These are phyloP conservation scores for Pseudolaguvia tuberculata DNA, from an alignment of 2,113 vertebrate species.

Conservation along the genomic window DNA sequence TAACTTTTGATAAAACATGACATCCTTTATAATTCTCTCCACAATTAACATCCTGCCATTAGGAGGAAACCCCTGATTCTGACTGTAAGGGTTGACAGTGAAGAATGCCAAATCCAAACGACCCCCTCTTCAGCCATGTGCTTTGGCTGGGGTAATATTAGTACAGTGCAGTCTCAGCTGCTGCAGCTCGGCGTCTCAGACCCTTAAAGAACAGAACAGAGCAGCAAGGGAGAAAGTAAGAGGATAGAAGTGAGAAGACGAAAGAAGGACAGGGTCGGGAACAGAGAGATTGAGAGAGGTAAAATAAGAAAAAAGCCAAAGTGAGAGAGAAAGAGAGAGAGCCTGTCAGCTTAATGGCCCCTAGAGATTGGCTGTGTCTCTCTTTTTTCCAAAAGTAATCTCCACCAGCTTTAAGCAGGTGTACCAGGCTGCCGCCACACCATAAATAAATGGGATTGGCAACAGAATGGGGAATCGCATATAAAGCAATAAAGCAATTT, in stretches of 20 bases:
- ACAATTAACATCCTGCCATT: conserved; percentile 22
- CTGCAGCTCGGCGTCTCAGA: conserved; percentile 22
- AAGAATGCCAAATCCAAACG: conserved; percentile 45
- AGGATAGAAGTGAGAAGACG: conserved; percentile 25
- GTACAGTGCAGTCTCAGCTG: conserved; percentile 40
- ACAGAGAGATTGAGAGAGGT: conserved; percentile 34
- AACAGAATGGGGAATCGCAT: conserved; percentile 65
- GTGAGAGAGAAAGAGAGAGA: conserved; percentile 44
- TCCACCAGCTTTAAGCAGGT: conserved; percentile 56
- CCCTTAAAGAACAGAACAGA: conserved; percentile 14
- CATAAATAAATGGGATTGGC: conserved; percentile 69
- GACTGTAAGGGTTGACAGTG: conserved; percentile 33
- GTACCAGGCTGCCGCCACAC: conserved; percentile 58
- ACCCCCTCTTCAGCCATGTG: conserved; percentile 22
- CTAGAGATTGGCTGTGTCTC: conserved; percentile 52
- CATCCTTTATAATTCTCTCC: neutral
- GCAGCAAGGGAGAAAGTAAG: conserved; percentile 22
- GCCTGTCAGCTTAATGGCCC: conserved; percentile 53
- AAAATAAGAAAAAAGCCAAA: conserved; percentile 24
- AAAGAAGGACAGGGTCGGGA: conserved; percentile 41
- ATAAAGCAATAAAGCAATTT: conserved; percentile 70
- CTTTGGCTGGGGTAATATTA: conserved; percentile 28
- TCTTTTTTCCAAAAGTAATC: conserved; percentile 62
- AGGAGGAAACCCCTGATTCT: conserved; percentile 24
- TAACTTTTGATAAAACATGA: neutral